These are phyloP conservation scores for Heliothis virescens DNA, from an alignment of 1,140 invertebrate genomes.

Conservation along the genomic window DNA sequence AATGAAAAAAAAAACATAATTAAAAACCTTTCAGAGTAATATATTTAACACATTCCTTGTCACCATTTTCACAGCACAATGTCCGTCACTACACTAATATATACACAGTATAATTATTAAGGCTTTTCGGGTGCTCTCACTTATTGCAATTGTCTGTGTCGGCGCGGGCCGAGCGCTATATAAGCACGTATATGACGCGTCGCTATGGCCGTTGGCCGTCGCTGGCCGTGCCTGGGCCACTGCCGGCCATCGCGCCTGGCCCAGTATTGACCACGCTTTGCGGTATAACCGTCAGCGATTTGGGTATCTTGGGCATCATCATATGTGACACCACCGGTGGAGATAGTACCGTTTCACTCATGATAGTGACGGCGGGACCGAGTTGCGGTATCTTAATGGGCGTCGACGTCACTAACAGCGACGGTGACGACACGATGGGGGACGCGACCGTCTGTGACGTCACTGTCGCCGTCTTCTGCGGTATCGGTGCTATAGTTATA, in stretches of 20 bases:
- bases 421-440: conserved; percentile 59
- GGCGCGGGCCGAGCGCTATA: conserved; percentile 59
- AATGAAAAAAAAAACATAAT: conserved; percentile 56
- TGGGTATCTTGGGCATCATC: conserved; percentile 90
- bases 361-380: conserved; percentile 55
- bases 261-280: conserved; percentile 35
- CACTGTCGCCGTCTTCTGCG: conserved; percentile 72
- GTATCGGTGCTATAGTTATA: conserved; percentile 83
- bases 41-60: conserved; percentile 68
- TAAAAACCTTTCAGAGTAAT: conserved; percentile 68
- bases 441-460: conserved; percentile 67
- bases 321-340: conserved; percentile 58
- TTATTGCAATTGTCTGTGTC: conserved; percentile 54
- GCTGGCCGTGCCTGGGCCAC: conserved; percentile 1
- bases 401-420: conserved; percentile 63
- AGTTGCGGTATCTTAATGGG: conserved; percentile 71
- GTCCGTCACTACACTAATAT: conserved; percentile 75
- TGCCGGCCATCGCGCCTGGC: conserved; percentile 29
- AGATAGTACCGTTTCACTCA: conserved; percentile 71
- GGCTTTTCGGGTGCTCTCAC: conserved; percentile 80
- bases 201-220: conserved; percentile 73
- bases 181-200: conserved; percentile 71
- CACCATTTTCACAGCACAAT: conserved; percentile 73
- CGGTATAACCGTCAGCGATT: conserved; percentile 88
- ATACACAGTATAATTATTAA: conserved; percentile 82